Percentiles rank a stretch among this genome's conserved stretches.
Evolutionary conservation across 2,888 invertebrate species (phyloP).

Genomic region (Drosophila mimica): DNA sequence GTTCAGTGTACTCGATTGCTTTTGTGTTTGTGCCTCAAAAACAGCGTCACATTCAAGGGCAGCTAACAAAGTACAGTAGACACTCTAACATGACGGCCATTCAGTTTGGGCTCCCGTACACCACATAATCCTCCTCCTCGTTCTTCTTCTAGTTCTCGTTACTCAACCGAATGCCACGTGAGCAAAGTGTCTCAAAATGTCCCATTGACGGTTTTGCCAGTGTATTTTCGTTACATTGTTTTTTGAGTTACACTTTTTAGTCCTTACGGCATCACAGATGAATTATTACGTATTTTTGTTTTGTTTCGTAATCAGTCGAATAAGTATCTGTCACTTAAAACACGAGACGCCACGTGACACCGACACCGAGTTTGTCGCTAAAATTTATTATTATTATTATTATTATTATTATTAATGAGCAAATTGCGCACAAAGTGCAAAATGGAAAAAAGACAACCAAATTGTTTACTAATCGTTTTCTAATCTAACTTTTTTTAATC

Average conservation of each 20-base stretch:
- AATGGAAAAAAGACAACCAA: slow-evolving; percentile 51
- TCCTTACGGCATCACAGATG: slow-evolving; percentile 25
- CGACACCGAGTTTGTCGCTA: slow-evolving; percentile 43
- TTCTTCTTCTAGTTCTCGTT: background rate
- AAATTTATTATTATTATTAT: slow-evolving; percentile 6
- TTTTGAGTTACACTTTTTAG: slow-evolving; percentile 28
- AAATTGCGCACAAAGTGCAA: slow-evolving; percentile 43
- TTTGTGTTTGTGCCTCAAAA: slow-evolving; percentile 54
- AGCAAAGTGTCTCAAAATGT: slow-evolving; percentile 24
- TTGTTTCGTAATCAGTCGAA: slow-evolving; percentile 33
- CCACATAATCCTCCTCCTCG: slow-evolving; percentile 4
- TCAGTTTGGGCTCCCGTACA: slow-evolving; percentile 30
- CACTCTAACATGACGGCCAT: slow-evolving; percentile 35
- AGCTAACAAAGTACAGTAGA: slow-evolving; percentile 48
- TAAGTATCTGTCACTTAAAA: slow-evolving; percentile 55
- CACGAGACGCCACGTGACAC: slow-evolving; percentile 65
- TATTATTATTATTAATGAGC: slow-evolving; percentile 21
- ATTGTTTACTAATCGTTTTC: slow-evolving; percentile 79
- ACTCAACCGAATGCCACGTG: background rate
- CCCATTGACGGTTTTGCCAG: slow-evolving; percentile 34
- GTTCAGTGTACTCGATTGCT: slow-evolving; percentile 47
- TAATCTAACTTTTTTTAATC: slow-evolving; percentile 76
- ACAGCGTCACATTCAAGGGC: slow-evolving; percentile 54
- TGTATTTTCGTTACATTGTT: slow-evolving; percentile 40
- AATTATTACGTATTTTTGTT: slow-evolving; percentile 20